A percentile compares a stretch with the other conserved stretches of the same genome.
These are phyloP conservation scores for Oscheius sp. DNA, from an alignment of 2,888 invertebrate genomes.

Conservation along the genomic window DNA sequence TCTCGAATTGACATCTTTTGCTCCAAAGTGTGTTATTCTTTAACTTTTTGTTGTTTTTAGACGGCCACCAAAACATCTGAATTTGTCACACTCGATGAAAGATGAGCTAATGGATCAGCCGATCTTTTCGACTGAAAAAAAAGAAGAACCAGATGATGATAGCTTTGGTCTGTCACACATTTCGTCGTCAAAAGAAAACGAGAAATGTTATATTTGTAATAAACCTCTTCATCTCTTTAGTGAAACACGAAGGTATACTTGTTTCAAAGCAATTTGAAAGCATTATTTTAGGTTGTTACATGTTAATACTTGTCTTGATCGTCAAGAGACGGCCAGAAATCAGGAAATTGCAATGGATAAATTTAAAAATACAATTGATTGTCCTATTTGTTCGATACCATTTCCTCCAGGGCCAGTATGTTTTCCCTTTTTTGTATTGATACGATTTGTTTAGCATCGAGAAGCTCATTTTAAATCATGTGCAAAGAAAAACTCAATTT, in stretches of 20 bases:
- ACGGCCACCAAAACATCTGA: constrained; percentile 1
- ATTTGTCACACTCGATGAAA: background rate
- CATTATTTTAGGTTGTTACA: constrained; percentile 14
- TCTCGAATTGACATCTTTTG: background rate
- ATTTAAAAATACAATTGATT: constrained; percentile 35
- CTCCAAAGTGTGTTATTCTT: constrained; percentile 4
- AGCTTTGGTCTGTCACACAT: constrained; percentile 5
- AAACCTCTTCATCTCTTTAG: constrained; percentile 14
- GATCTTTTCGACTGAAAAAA: background rate
- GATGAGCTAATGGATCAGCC: constrained; percentile 4
- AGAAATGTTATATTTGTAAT: constrained; percentile 20
- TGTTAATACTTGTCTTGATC: constrained; percentile 28
- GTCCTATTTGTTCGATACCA: constrained; percentile 37
- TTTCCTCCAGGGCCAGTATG: constrained; percentile 38
- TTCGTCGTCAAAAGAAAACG: constrained; percentile 1
- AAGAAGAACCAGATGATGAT: background rate
- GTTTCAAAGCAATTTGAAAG: background rate
- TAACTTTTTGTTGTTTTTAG: background rate
- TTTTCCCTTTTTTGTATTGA: background rate
- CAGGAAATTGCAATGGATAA: constrained; percentile 32
- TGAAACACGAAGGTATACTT: constrained; percentile 5
- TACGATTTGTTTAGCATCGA: constrained; percentile 34
- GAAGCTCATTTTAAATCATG: constrained; percentile 39
- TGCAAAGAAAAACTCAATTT: constrained; percentile 30
- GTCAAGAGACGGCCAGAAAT: constrained; percentile 22